Evolutionary conservation across 2,797 vertebrate species (phyloP), one percentile per base, ranked within the genome.

Genomic region (Taenioides sp.): DNA sequence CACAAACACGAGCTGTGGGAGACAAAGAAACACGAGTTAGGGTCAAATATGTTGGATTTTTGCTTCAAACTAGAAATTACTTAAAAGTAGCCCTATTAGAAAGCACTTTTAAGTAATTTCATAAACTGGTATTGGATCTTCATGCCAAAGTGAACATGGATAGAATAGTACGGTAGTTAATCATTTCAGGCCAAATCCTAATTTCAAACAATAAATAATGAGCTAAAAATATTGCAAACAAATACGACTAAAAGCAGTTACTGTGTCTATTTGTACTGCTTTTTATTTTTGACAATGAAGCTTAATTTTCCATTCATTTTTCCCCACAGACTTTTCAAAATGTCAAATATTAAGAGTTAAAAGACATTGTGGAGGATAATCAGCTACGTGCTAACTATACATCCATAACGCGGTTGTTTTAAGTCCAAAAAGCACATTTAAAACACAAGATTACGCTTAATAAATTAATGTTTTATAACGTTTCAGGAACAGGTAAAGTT

Each of bases 1-100:
- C 97, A 12, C 97, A 99, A 61, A 99, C 95, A 2, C 95, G 97
- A 37, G 96, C 97, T 99, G 95, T 7, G 66, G 60, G 12, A 81
- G 62, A 85, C 65, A 84, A 31, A 73, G 79, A 84, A 66, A 84
- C 62, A 87, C 52, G 63, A 63, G 76, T 89, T 75, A 90, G 84
- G 73, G 9, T 55, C 73, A 60, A 14, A 80, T 59, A 72, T 7
- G 27, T 18, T 25, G 14, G 12, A 43, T 43, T 43, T 43, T 43
- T 43, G 64, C 5, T 25, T 64, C 7, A n/a, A 37, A 47, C 2
- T 12, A 43, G 12, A 43, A 43, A 20, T 12, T 23, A 54, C 34
- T 43, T 12, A 43, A 43, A 43, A 43, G 40, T 43, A 43, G 11
- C 11, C 12, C 11, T 63, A 54, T 17, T 60, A 11, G 72, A 4